Conservation (phyloP, 2,113 vertebrate genomes). For the Colius striatus region DNA sequence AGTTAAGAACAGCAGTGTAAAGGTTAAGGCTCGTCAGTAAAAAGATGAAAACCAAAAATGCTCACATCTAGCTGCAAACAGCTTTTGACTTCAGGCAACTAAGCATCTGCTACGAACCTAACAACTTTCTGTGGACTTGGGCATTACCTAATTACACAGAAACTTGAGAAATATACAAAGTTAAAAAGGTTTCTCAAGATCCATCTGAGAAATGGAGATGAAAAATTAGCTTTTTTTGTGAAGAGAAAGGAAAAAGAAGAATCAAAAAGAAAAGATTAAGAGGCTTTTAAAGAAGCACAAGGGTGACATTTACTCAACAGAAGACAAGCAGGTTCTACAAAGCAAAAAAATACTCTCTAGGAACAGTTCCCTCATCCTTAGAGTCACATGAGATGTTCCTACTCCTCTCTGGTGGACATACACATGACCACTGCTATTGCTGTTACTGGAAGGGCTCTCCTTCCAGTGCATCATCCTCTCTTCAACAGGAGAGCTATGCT, state of each 20-base stretch:
- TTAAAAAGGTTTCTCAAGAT: not conserved
- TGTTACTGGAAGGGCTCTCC: not conserved
- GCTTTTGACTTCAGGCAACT: not conserved
- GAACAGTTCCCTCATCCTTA: not conserved
- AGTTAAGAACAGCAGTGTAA: not conserved
- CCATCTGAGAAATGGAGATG: not conserved
- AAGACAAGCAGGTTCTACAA: not conserved
- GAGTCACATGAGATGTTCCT: not conserved
- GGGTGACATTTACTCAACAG: not conserved
- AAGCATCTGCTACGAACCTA: not conserved
- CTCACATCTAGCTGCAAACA: not conserved
- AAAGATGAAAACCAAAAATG: not conserved
- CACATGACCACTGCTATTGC: too few species aligned
- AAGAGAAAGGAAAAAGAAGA: not conserved
- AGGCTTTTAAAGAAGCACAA: not conserved
- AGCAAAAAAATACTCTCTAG: not conserved
- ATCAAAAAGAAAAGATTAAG: not conserved
- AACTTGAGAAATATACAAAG: not conserved
- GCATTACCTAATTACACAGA: not conserved
- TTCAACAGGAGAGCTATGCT: rapidly evolving
- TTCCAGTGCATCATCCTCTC: not conserved
- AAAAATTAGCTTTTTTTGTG: not conserved
- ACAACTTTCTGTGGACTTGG: not conserved
- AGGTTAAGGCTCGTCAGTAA: not conserved
- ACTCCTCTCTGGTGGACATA: not conserved